Base-by-base conservation (phyloP, 2,113 vertebrate genomes). In the Ariopsis seemanni region DNA sequence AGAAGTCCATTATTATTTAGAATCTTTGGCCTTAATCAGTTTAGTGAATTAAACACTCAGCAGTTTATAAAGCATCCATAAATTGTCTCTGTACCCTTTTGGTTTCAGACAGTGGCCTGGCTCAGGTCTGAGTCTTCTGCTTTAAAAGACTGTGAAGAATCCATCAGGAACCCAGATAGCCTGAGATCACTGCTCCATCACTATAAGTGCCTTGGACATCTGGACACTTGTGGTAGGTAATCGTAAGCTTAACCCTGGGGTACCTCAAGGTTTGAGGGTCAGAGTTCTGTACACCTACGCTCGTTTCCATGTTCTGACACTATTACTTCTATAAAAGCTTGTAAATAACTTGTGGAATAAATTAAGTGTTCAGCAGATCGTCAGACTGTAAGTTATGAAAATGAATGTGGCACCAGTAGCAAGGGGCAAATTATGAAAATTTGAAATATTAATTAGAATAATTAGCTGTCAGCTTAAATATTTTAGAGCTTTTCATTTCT, bases 171-270 rank as follows among this genome's bases (percentile, higher is more conserved):
- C 22, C 82, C 88, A 22, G 86, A 88, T 18, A 67, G 50, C 25
- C n/a, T 89, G n/a, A 86, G 86, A 30, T 58, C 75, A 15, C 81
- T 89, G 25, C 84, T 88, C 22, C 58, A 90, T 63, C 84, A 88
- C 72, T 71, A 86, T 63, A 82, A 79, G 50, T 77, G 58, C 65
- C 69, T 87, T 82, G 82, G 78, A 15, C 86, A 82, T 4, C 78
- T 85, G 14, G 78, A 90, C 11, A 27, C 60, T 18, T 71, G 27
- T 42, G 77, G 85, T 89, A 58, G 57, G 82, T 87, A 69, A 55
- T 22, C 1, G 14, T 22, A 42, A 65, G 10, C 15, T 53, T 52
- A 50, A 79, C n/a, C 48, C 72, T 6, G 20, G 1, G 25, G 60
- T 50, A 22, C 30, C 30, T 60, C 4, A n/a, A 27, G 34, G 20